Conservation (phyloP, 1,140 invertebrate species). For the Neodiprion virginianus region DNA sequence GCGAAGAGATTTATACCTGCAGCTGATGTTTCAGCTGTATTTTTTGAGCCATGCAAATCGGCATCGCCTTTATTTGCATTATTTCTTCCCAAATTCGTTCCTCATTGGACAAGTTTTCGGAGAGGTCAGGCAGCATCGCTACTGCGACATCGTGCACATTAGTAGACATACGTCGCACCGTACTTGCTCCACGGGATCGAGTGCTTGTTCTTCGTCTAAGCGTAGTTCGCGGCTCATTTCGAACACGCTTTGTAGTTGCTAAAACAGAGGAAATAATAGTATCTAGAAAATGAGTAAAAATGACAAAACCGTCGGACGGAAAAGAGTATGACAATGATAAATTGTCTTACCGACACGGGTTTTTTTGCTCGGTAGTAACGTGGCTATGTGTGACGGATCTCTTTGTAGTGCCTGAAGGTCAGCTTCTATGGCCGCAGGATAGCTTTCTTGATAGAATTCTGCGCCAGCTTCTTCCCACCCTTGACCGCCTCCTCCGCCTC, state of each 20-base stretch:
- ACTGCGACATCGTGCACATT: conserved; percentile 74
- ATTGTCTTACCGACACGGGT: conserved; percentile 68
- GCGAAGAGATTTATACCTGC: conserved; percentile 64
- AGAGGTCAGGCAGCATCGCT: conserved; percentile 78
- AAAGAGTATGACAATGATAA: conserved; percentile 12
- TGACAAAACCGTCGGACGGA: conserved; percentile 4
- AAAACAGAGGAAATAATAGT: conserved; percentile 30
- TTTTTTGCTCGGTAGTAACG: conserved; percentile 79
- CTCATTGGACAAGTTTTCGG: conserved; percentile 82
- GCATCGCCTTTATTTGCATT: conserved; percentile 84
- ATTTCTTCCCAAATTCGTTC: conserved; percentile 86
- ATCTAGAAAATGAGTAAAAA: conserved; percentile 15
- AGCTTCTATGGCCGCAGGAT: conserved; percentile 74
- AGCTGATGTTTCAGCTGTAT: conserved; percentile 79
- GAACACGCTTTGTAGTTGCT: conserved; percentile 64
- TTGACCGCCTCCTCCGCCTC: conserved; percentile 61
- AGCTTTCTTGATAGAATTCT: conserved; percentile 87
- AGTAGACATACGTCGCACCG: conserved; percentile 67
- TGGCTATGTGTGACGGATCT: conserved; percentile 76
- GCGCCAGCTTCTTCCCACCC: conserved; percentile 85
- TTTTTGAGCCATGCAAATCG: conserved; percentile 82
- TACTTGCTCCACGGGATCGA: conserved; percentile 70
- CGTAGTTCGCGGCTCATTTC: conserved; percentile 63
- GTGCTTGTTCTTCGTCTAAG: conserved; percentile 69
- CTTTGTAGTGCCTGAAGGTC: conserved; percentile 71